Percentiles rank a stretch among this genome's conserved stretches.
phyloP scores from a whole-genome alignment of 1,140 invertebrate species.

The Popillia japonica region DNA sequence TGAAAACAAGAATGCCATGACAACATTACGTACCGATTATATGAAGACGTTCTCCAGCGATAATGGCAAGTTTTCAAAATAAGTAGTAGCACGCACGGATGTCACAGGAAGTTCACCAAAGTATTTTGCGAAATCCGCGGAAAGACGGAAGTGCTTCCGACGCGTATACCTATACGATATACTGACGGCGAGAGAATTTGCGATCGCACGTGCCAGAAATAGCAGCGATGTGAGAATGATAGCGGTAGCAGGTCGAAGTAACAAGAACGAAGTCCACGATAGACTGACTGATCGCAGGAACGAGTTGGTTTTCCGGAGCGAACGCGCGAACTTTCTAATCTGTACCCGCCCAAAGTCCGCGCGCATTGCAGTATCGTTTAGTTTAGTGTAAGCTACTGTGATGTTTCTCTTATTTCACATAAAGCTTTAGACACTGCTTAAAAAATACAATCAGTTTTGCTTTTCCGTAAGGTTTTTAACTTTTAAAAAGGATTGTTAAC shows the following conservation, averaged over 20 bases:
- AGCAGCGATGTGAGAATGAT: background rate
- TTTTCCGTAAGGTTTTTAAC: too few species aligned
- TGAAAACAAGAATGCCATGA: too few species aligned
- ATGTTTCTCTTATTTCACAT: too few species aligned
- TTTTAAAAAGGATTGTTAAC: too few species aligned
- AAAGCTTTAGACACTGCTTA: too few species aligned
- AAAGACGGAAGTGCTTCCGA: background rate
- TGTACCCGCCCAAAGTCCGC: conserved; percentile 21
- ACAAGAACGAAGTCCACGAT: conserved; percentile 25
- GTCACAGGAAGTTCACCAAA: conserved; percentile 26
- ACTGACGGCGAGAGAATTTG: background rate
- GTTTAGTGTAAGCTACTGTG: background rate
- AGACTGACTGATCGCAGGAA: conserved; percentile 28
- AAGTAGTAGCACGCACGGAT: background rate
- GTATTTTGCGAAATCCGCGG: conserved; percentile 18
- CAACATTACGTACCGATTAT: background rate
- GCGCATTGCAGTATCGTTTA: conserved; percentile 19
- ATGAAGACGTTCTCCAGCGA: background rate
- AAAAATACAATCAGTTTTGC: too few species aligned
- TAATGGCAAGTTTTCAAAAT: background rate
- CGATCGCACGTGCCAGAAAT: conserved; percentile 19
- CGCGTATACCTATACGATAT: background rate
- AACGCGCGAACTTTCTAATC: conserved; percentile 23
- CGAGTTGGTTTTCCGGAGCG: conserved; percentile 25
- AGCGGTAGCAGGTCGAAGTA: background rate